These are phyloP conservation scores for Varanus komodoensis DNA, from an alignment of 2,113 vertebrate species.

Conservation along the genomic window DNA sequence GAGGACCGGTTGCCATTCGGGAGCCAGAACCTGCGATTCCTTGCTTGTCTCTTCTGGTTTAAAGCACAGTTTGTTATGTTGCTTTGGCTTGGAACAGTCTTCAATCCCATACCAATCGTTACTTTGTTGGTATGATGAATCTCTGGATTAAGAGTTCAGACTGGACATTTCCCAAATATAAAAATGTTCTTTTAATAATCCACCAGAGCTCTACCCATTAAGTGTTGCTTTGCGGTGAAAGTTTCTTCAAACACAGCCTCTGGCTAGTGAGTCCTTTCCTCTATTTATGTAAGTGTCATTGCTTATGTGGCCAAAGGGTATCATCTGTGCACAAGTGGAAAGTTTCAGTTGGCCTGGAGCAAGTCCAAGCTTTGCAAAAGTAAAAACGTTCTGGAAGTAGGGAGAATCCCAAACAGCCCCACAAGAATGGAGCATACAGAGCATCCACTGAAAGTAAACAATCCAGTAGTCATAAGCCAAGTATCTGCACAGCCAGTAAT, in stretches of 20 bases:
- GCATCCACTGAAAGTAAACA: not conserved
- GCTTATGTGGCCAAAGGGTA: too few relatives aligned
- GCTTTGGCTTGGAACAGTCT: not conserved
- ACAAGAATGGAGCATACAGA: too few relatives aligned
- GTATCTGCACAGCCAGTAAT: conserved; percentile 44
- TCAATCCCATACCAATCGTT: not conserved
- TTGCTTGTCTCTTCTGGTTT: not conserved
- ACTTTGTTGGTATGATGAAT: not conserved
- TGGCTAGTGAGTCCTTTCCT: too few relatives aligned
- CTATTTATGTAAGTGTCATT: too few relatives aligned
- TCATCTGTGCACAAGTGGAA: too few relatives aligned
- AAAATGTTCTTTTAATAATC: not conserved
- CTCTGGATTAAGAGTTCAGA: not conserved
- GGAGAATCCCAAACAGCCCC: too few relatives aligned
- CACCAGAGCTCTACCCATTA: not conserved
- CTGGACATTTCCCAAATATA: not conserved
- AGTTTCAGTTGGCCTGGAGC: not conserved
- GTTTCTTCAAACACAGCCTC: not conserved
- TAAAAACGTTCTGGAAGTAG: not conserved
- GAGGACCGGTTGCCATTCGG: not conserved
- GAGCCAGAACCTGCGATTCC: not conserved
- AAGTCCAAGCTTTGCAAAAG: not conserved
- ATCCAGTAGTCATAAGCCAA: conserved; percentile 43
- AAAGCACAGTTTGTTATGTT: not conserved
- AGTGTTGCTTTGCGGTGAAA: not conserved